Conservation (phyloP, 2,113 vertebrate genomes). For the Hippopotamus amphibius region DNA sequence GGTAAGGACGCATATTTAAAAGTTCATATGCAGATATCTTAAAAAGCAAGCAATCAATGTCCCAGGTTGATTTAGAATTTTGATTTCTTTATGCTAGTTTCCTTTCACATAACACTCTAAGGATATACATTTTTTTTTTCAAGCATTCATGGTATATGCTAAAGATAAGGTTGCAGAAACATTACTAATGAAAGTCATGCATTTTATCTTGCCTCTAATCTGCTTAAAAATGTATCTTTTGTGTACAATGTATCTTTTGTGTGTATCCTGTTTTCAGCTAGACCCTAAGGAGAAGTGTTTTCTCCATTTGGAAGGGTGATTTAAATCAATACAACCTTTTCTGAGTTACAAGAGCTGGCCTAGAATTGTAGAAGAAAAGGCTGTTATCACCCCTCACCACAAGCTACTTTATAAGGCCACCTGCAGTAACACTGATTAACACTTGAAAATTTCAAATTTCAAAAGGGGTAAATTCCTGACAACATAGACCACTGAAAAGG, state of each 20-base stretch:
- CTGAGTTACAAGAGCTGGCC: constrained; percentile 19
- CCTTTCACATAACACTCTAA: background rate
- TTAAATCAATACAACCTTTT: constrained; percentile 60
- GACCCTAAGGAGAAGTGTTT: constrained; percentile 34
- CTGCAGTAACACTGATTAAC: constrained; percentile 46
- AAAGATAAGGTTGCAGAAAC: constrained; percentile 34
- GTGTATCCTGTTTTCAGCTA: constrained; percentile 50
- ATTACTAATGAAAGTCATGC: constrained; percentile 28
- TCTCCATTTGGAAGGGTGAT: constrained; percentile 44
- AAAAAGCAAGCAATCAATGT: constrained; percentile 27
- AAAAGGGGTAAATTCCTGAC: background rate
- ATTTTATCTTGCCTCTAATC: constrained; percentile 59
- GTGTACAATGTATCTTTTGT: constrained; percentile 62
- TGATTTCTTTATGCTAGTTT: constrained; percentile 35
- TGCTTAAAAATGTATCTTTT: constrained; percentile 63
- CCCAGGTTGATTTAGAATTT: constrained; percentile 3
- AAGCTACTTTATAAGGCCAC: constrained; percentile 41
- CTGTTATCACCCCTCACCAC: background rate
- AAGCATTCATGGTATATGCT: background rate
- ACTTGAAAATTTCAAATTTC: constrained; percentile 52
- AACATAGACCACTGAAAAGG: background rate
- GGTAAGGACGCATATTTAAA: constrained; percentile 18
- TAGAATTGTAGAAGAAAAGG: background rate
- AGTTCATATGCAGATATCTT: constrained; percentile 4
- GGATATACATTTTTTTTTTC: background rate